phyloP scores from a whole-genome alignment of 35 echinoderm and acorn worm species.

The Strongylocentrotus purpuratus region DNA sequence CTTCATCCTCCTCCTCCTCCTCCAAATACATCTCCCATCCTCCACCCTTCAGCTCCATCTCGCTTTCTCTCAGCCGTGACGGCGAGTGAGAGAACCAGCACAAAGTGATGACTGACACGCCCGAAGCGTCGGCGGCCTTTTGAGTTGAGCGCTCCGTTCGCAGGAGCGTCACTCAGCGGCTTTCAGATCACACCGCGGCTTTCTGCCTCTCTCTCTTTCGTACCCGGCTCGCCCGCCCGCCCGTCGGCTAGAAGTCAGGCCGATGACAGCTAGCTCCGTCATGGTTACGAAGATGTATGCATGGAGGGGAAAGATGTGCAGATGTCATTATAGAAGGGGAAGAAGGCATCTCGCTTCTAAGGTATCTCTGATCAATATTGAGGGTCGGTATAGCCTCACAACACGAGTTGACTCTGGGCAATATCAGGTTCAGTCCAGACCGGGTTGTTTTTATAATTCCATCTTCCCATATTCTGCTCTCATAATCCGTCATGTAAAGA shows the following conservation, averaged over 20 bases:
- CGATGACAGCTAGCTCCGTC: conserved; percentile 26
- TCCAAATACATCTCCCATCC: background rate
- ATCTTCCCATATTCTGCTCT: too few species aligned
- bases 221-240: background rate
- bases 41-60: background rate
- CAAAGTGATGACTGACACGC: conserved; percentile 36
- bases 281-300: background rate
- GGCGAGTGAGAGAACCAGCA: conserved; percentile 27
- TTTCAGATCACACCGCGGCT: conserved; percentile 28
- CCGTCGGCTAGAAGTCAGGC: conserved; percentile 22
- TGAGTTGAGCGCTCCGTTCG: conserved; percentile 16
- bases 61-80: background rate
- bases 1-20: background rate
- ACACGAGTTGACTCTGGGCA: too few species aligned
- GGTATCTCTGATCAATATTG: background rate
- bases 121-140: conserved; percentile 25
- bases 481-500: too few species aligned
- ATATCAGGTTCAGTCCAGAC: too few species aligned
- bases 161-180: conserved; percentile 25
- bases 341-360: background rate
- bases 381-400: too few species aligned
- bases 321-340: background rate
- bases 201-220: background rate
- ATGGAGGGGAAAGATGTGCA: background rate
- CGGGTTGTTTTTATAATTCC: too few species aligned